Percentiles rank a stretch among this genome's conserved stretches.
phyloP scores from a whole-genome alignment of 2,797 vertebrate genomes.

The Pagetopsis macropterus region DNA sequence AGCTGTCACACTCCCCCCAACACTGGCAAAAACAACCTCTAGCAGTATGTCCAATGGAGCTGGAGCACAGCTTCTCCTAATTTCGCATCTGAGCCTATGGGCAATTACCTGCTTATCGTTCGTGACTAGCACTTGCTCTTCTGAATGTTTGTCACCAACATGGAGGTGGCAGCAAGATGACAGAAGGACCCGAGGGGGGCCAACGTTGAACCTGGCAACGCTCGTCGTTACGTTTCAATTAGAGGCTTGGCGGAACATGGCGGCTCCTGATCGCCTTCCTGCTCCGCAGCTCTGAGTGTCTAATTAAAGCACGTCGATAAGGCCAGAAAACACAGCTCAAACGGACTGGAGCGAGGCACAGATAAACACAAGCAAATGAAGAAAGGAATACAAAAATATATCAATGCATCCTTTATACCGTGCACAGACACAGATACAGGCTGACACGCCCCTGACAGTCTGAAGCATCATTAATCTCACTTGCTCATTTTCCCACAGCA shows the following conservation, averaged over 20 bases:
- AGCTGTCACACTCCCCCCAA: slow-evolving; percentile 37
- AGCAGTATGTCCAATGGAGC: slow-evolving; percentile 62
- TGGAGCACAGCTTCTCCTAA: slow-evolving; percentile 59
- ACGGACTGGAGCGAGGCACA: slow-evolving; percentile 44
- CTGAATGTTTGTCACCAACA: slow-evolving; percentile 69
- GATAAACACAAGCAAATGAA: slow-evolving; percentile 52
- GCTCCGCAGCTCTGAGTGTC: slow-evolving; percentile 57
- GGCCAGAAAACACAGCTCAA: slow-evolving; percentile 57
- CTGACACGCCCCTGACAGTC: slow-evolving; percentile 16
- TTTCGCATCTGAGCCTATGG: slow-evolving; percentile 65
- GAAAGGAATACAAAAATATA: slow-evolving; percentile 28
- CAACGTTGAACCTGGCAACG: slow-evolving; percentile 46
- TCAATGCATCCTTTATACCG: not conserved
- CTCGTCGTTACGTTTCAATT: slow-evolving; percentile 73
- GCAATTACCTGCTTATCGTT: slow-evolving; percentile 79
- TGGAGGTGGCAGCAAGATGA: slow-evolving; percentile 48
- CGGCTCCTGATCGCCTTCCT: slow-evolving; percentile 62
- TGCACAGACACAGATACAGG: slow-evolving; percentile 5
- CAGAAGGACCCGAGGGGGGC: slow-evolving; percentile 38
- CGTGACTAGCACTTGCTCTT: slow-evolving; percentile 61
- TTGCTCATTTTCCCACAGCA: not conserved
- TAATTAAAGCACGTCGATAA: slow-evolving; percentile 74
- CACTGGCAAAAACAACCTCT: slow-evolving; percentile 62
- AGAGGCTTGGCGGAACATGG: slow-evolving; percentile 67
- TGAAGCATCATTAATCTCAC: slow-evolving; percentile 31